Evolutionary conservation across 2,797 vertebrate genomes (phyloP), one percentile per base, ranked within the genome.

Genomic region (Melanotaenia nigrans): DNA sequence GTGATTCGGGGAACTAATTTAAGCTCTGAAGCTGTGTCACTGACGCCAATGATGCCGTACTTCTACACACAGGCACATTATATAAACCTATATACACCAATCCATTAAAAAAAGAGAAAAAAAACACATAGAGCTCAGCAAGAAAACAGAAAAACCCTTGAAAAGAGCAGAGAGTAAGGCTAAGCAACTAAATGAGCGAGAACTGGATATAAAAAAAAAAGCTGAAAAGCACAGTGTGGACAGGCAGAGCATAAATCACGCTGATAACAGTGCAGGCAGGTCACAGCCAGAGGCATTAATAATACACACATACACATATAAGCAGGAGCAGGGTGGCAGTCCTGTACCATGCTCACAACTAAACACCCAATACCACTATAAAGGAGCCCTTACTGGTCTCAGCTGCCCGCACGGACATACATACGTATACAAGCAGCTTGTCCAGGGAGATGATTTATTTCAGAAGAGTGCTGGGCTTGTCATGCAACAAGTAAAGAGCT

Each of bases 281-380:
- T 91, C 92, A 90, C 77, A 89, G 84, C 86, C 85, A 71, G 78
- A 87, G 74, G 86, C 91, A 91, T 93, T 91, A 93, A 93, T 93
- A 92, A 92, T 61, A 87, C 77, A 88, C 88, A 83, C 75, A 79
- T 59, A 88, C 73, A 81, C 72, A 84, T 54, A 87, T 65, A 74
- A 54, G 70, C 63, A 61, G 38, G 22, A 77, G 75, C 81, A 79
- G 74, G 87, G 86, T 84, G 90, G 85, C 79, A 79, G 86, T 85
- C 81, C 70, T 71, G 71, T 68, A 87, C 82, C 78, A 65, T 72
- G 79, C 82, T 78, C 79, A 84, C 78, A 82, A 89, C 78, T 85
- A 89, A 90, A 85, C 84, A 87, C 79, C 81, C 77, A 77, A 77
- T 84, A 84, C 55, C 64, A 69, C 55, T 71, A 72, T 55, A 22